phyloP scores from a whole-genome alignment of 1,140 invertebrate genomes.

The Euglossa dilemma region DNA sequence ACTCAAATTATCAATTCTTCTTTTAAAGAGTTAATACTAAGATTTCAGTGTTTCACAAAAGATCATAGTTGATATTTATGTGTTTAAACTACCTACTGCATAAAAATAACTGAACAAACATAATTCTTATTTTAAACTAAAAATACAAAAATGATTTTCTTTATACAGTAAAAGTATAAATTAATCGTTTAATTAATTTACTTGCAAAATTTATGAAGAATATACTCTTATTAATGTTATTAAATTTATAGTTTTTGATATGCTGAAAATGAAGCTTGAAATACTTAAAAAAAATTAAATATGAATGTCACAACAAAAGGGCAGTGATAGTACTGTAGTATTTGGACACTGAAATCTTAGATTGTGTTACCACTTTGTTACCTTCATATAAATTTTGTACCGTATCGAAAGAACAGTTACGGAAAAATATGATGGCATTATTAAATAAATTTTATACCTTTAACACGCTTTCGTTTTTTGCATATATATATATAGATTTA shows the following conservation, averaged over 20 bases:
- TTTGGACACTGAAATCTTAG: conserved; percentile 60
- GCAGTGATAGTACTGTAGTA: background rate
- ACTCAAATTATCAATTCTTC: conserved; percentile 26
- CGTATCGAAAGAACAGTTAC: conserved; percentile 29
- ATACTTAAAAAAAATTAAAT: background rate
- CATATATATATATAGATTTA: conserved; percentile 9
- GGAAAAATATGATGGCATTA: conserved; percentile 40
- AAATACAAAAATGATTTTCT: background rate
- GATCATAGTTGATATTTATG: background rate
- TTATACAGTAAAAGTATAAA: background rate
- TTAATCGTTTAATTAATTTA: background rate
- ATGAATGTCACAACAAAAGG: background rate
- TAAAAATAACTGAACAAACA: background rate
- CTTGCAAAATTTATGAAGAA: background rate
- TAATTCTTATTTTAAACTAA: background rate
- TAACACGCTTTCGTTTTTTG: conserved; percentile 21
- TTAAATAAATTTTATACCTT: conserved; percentile 36
- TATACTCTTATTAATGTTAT: background rate
- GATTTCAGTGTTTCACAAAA: conserved; percentile 52
- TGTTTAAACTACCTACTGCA: background rate
- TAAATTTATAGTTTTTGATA: background rate
- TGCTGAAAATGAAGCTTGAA: background rate
- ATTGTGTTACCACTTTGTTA: conserved; percentile 52
- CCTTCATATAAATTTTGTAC: conserved; percentile 27
- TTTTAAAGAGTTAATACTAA: conserved; percentile 45